These are phyloP conservation scores for Paraescarpia echinospica DNA, from an alignment of 1,140 invertebrate species.

Conservation along the genomic window DNA sequence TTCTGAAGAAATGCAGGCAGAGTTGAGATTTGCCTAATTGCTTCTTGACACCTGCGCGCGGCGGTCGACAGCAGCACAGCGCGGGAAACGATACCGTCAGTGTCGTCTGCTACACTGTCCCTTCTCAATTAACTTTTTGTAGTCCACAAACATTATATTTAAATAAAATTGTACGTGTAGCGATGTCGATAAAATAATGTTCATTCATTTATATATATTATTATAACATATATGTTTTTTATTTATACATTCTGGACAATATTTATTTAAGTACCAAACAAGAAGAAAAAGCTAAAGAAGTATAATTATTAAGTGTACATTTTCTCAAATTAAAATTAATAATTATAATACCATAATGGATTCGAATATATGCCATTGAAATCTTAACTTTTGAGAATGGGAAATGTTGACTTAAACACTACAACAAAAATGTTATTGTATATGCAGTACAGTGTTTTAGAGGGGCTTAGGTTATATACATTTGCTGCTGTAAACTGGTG, in stretches of 20 bases:
- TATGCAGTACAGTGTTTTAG: too few species aligned
- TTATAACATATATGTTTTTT: background rate
- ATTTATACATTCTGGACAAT: background rate
- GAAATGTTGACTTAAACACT: background rate
- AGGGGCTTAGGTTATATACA: too few species aligned
- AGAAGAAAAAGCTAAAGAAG: too few species aligned
- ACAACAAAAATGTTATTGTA: too few species aligned
- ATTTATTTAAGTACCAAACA: too few species aligned
- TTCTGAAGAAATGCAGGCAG: background rate
- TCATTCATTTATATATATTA: background rate
- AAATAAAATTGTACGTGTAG: background rate
- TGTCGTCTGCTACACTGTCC: background rate
- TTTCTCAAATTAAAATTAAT: background rate
- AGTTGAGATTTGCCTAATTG: background rate
- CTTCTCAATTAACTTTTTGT: background rate
- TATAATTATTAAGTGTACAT: too few species aligned
- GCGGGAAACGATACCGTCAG: background rate
- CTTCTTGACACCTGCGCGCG: conserved; percentile 2
- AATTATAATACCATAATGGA: background rate
- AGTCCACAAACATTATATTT: background rate
- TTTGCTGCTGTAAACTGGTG: too few species aligned
- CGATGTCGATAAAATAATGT: background rate
- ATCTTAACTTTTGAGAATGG: background rate
- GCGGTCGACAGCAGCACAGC: background rate
- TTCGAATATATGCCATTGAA: background rate